A percentile compares a stretch with the other conserved stretches of the same genome.
phyloP scores from a whole-genome alignment of 1,140 invertebrate genomes.

The Gonatopus flavifemur region DNA sequence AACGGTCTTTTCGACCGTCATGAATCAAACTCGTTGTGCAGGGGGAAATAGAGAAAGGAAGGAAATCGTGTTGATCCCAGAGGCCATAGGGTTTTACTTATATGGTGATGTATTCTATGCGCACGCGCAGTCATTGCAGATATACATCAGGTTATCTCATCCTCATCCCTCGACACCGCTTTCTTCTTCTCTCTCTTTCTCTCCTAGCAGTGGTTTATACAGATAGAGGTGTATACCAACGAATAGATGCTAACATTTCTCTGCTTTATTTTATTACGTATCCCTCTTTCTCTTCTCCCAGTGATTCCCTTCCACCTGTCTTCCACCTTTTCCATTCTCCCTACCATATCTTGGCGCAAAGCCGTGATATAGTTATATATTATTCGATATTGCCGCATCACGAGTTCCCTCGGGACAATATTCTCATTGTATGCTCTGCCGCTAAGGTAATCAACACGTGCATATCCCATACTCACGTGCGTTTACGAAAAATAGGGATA shows the following conservation, averaged over 20 bases:
- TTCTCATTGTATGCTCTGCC: constrained; percentile 44
- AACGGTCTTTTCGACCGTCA: constrained; percentile 26
- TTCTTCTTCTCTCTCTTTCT: constrained; percentile 3
- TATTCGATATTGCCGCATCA: constrained; percentile 50
- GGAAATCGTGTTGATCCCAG: constrained; percentile 27
- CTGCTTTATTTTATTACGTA: constrained; percentile 13
- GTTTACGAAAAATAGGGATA: too few relatives aligned
- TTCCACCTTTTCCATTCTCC: not conserved
- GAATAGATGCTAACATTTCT: not conserved
- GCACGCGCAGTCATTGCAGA: constrained; percentile 35
- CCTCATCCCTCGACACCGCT: constrained; percentile 23
- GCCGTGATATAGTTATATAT: constrained; percentile 47
- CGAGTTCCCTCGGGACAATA: constrained; percentile 43
- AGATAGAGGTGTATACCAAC: too few relatives aligned
- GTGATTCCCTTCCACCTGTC: too few relatives aligned
- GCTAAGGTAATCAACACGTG: too few relatives aligned
- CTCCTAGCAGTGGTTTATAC: too few relatives aligned
- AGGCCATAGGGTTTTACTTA: constrained; percentile 36
- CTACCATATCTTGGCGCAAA: not conserved
- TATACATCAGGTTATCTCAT: constrained; percentile 38
- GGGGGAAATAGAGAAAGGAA: too few relatives aligned
- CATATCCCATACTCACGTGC: too few relatives aligned
- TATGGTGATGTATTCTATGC: constrained; percentile 41
- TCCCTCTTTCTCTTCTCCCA: constrained; percentile 26
- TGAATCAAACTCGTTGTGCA: constrained; percentile 46